Base-by-base conservation (phyloP, 2,888 invertebrate genomes). In the Coelogynopora nodosa region DNA sequence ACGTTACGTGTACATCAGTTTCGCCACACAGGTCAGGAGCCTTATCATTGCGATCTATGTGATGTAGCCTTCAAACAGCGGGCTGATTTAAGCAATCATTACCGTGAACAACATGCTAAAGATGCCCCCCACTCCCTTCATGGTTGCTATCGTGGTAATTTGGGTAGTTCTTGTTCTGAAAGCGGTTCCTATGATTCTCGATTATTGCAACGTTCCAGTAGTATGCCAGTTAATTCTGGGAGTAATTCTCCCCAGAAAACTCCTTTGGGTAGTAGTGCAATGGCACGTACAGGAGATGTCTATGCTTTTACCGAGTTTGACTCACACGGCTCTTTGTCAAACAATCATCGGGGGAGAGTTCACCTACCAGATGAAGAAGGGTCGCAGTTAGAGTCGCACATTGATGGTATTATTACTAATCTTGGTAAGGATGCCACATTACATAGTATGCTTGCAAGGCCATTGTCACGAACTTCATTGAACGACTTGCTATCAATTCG, bases 391-490 rank as follows among this genome's bases (percentile, higher is more conserved):
- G 49, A 84, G n/a, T 31, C 49, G 10, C 27, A 31, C 26, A 26
- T 84, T 18, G 67, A 84, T 23, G 84, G 84, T 23, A 84, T 84
- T n/a, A 84, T 84, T n/a, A 84, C 27, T 84, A 84, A 84, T 49
- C 67, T 84, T 0, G 84, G 31, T 1, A 84, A 84, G 67, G 84
- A 84, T 84, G 31, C 31, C 10, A 84, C 30, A 31, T 31, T 84
- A 18, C 30, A 31, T 84, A 49, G 67, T 30, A 84, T 84, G 18
- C 49, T 84, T 84, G 67, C 30, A 84, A 84, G 67, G n/a, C 84
- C 84, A 49, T 18, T 49, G 18, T 49, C 49, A 49, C 5, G 49
- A 49, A 49, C 10, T 49, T 49, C 49, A 18, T 18, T 49, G 10
- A 49, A 49, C 49, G 49, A 49, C 49, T 49, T 49, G 49, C 18